Evolutionary conservation across 2,888 invertebrate species (phyloP), one percentile per base, ranked within the genome.

Genomic region (Drosophila neutralis): DNA sequence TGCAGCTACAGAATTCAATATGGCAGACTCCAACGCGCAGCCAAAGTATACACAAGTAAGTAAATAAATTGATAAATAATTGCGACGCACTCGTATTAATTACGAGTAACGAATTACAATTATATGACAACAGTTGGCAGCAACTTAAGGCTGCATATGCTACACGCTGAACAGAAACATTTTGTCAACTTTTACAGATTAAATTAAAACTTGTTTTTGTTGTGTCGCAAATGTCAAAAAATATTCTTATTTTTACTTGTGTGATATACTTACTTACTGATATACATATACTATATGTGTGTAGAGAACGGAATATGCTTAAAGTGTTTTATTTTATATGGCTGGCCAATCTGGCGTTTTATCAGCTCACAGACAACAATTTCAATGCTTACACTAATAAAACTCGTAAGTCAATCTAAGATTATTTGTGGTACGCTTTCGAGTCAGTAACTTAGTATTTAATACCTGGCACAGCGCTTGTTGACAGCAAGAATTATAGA

Each of bases 21-120:
- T 87, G 87, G 89, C 90, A 45, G 70, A 89, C 69, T 64, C 87
- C 31, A 82, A 76, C 33, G 72, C 75, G 27, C 63, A 78, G 59
- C 87, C 87, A 52, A 84, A 90, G 52, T 90, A 87, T 48, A 87
- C 87, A 59, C 82, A 90, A 74, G 87, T 90, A 57, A 78, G 89
- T 84, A 24, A 24, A 60, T 40, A 52, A 36, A 36, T 29, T 33
- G n/a, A 33, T 27, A 65, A 24, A 18, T 11, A 51, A n/a, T n/a
- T 42, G 13, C 13, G 15, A 54, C n/a, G 4, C 61, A 29, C 27
- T 24, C 51, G 8, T 35, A 38, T n/a, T 24, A 31, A 18, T 15
- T 27, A 40, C 31, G 52, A 45, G 27, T 54, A 40, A 11, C 11
- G 27, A 35, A 57, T 40, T 56, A 33, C 57, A 65, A 54, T 67